phyloP scores from a whole-genome alignment of 2,888 invertebrate genomes.

The Tanytarsus gracilentus region DNA sequence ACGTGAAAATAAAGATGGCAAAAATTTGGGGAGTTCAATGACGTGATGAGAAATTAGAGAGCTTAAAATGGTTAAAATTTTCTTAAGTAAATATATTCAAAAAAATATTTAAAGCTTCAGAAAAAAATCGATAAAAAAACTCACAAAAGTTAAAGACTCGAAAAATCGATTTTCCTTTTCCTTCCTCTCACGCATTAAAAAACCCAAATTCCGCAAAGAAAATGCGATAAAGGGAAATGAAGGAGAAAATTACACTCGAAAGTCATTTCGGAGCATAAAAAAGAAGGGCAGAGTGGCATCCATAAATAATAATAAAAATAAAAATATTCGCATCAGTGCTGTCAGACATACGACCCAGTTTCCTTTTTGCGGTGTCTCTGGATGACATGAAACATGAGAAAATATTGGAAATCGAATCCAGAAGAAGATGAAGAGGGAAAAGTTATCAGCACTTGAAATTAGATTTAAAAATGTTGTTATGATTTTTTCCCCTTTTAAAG shows the following conservation, averaged over 20 bases:
- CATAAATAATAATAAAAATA: constrained; percentile 12
- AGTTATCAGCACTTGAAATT: constrained; percentile 9
- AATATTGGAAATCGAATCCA: neutral
- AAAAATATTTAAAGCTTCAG: no score
- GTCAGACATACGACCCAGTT: constrained; percentile 24
- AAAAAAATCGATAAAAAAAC: constrained; percentile 8
- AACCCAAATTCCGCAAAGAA: constrained; percentile 3
- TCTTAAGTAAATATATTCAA: no score
- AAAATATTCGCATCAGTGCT: neutral
- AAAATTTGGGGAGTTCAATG: no score
- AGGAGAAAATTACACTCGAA: constrained; percentile 18
- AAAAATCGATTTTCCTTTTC: constrained; percentile 10
- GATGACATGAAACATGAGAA: neutral
- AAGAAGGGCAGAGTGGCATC: neutral
- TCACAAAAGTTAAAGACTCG: neutral
- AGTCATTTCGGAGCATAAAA: no score
- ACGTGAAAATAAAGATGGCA: no score
- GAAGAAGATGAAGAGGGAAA: constrained; percentile 13
- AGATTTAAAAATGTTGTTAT: constrained; percentile 16
- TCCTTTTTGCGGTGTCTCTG: no score
- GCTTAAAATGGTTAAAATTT: no score
- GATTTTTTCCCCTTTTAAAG: no score
- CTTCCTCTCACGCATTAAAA: no score
- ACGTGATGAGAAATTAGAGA: no score
- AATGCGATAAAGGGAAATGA: neutral